phyloP scores from a whole-genome alignment of 2,888 invertebrate genomes.

The Stenodera caucasica region DNA sequence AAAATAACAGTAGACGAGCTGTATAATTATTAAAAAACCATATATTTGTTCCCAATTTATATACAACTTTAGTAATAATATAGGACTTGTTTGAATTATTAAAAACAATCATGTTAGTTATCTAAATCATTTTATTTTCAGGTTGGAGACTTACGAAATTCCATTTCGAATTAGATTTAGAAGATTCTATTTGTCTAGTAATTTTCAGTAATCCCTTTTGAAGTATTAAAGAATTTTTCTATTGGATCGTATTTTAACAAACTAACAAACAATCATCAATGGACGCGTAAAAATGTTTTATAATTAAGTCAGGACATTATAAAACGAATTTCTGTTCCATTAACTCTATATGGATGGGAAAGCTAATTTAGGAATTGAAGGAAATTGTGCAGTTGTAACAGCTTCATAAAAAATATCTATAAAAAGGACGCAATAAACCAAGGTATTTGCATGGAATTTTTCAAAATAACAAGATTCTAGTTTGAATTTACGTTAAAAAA shows the following conservation, averaged over 20 bases:
- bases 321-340: background rate
- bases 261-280: no score
- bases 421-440: background rate
- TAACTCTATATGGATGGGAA: background rate
- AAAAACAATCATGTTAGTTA: no score
- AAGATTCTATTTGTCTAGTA: no score
- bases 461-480: background rate
- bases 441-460: background rate
- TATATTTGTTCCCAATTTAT: background rate
- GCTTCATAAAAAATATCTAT: background rate
- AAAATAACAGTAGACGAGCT: background rate
- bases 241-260: no score
- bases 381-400: background rate
- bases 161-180: no score
- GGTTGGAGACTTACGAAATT: no score
- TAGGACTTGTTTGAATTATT: no score
- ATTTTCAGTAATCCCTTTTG: no score
- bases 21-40: background rate
- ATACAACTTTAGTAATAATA: background rate
- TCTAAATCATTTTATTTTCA: no score
- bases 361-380: background rate
- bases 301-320: background rate
- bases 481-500: background rate
- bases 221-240: no score
- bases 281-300: background rate